Base-by-base conservation (phyloP, 1,140 invertebrate genomes). In the Drosophila gunungcola region DNA sequence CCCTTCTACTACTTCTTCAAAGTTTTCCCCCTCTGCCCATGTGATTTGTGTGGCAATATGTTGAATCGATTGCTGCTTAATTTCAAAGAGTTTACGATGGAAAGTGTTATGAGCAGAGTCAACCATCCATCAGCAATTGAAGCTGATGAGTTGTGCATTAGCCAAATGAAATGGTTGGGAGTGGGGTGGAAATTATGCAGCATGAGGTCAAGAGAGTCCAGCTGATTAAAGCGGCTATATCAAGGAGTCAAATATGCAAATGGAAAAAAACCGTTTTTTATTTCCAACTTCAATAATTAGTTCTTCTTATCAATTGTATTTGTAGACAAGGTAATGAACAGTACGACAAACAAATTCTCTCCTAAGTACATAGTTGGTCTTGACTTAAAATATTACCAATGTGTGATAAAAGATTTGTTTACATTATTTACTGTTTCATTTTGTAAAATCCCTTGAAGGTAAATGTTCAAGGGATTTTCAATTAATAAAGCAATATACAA, bases 51-150 rank as follows among this genome's bases (percentile, higher is more conserved):
- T 32, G 54, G 54, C 60, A 73, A 74, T 51, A 48, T 69, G 62
- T 55, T 48, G 64, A 27, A 16, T 64, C 51, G 16, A 36, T 69
- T 9, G 51, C 49, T 51, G 55, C 25, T 77, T 41, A 55, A 68
- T 61, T 77, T 64, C 29, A 54, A 39, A 51, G 73, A 77, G 74
- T 77, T 77, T 69, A 77, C 74, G 63, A 77, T 77, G 55, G 74
- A 77, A 77, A 77, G 74, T 77, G 51, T 61, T 43, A 9, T 42
- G 51, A 57, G 73, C 60, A 73, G 62, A 55, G 38, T 13, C 51
- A 41, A 16, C 49, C 36, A 13, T 52, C 36, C 46, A 32, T 55
- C 63, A 68, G 52, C 41, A 69, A 69, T 69, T 68, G 43, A 51
- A 46, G 21, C n/a, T 36, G 48, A 68, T 76, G 73, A 51, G 53